Evolutionary conservation across 2,888 invertebrate species (phyloP).

Genomic region (Coelopa pilipes): DNA sequence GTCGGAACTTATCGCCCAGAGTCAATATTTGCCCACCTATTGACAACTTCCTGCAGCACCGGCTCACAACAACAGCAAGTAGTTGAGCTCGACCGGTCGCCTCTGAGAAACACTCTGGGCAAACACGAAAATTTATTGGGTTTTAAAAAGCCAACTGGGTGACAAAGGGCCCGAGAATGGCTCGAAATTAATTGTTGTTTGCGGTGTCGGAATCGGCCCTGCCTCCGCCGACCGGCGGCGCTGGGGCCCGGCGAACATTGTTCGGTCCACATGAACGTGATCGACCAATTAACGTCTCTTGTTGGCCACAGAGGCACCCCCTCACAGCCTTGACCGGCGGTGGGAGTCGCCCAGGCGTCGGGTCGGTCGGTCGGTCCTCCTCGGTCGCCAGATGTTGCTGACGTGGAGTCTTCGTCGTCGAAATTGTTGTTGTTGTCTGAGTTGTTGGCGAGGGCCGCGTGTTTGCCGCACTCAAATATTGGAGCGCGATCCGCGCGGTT

Average conservation of each 20-base stretch:
- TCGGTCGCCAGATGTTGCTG: background rate
- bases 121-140: background rate
- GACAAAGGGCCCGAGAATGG: background rate
- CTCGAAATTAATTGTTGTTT: constrained; percentile 21
- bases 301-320: too few species aligned
- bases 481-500: background rate
- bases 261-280: constrained; percentile 14
- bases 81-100: background rate
- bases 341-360: background rate
- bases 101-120: background rate
- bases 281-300: constrained; percentile 21
- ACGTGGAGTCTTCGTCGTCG: background rate
- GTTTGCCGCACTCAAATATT: constrained; percentile 16
- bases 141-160: constrained; percentile 13
- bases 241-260: background rate
- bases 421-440: too few species aligned
- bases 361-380: background rate
- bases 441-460: background rate
- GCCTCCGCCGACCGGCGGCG: background rate
- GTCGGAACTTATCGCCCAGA: constrained; percentile 4
- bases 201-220: background rate
- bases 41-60: constrained; percentile 31
- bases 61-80: background rate
- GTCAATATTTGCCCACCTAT: constrained; percentile 24
- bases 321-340: background rate